A percentile compares a stretch with the other conserved stretches of the same genome.
These are phyloP conservation scores for Dufourea novaeangliae DNA, from an alignment of 1,140 invertebrate genomes.

Conservation along the genomic window DNA sequence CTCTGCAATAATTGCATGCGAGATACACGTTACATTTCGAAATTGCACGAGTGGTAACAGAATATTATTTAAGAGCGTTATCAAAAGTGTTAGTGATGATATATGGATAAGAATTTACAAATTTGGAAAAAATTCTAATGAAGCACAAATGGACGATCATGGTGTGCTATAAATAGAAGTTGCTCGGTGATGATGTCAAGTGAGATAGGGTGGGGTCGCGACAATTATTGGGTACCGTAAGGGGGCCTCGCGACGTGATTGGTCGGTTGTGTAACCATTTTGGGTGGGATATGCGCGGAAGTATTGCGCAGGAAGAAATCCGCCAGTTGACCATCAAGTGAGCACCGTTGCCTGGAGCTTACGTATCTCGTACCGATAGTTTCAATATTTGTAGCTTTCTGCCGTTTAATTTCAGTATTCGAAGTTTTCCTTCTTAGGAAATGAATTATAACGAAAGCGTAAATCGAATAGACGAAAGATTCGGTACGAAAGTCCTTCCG, in stretches of 20 bases:
- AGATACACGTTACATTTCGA: conserved; percentile 17
- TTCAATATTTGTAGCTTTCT: conserved; percentile 51
- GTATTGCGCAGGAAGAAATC: conserved; percentile 53
- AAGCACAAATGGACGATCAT: conserved; percentile 28
- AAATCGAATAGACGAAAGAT: conserved; percentile 17
- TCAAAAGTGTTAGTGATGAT: conserved; percentile 35
- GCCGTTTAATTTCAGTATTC: conserved; percentile 26
- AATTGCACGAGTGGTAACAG: conserved; percentile 33
- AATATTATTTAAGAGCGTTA: conserved; percentile 16
- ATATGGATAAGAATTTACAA: neutral
- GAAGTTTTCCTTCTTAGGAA: conserved; percentile 20
- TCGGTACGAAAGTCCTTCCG: conserved; percentile 21
- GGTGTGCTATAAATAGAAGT: conserved; percentile 57
- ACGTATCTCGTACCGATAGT: conserved; percentile 40
- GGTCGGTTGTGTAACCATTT: conserved; percentile 29
- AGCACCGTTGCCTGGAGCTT: conserved; percentile 44
- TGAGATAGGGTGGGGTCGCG: conserved; percentile 44
- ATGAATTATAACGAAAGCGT: conserved; percentile 28
- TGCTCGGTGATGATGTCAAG: conserved; percentile 42
- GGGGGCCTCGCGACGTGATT: conserved; percentile 40
- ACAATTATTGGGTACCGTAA: conserved; percentile 47
- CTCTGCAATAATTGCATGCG: conserved; percentile 7
- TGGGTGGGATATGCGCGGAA: conserved; percentile 56
- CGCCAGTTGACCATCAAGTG: conserved; percentile 59
- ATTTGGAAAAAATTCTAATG: conserved; percentile 16